phyloP scores from a whole-genome alignment of 2,888 invertebrate genomes.

The Anaspis maculata region DNA sequence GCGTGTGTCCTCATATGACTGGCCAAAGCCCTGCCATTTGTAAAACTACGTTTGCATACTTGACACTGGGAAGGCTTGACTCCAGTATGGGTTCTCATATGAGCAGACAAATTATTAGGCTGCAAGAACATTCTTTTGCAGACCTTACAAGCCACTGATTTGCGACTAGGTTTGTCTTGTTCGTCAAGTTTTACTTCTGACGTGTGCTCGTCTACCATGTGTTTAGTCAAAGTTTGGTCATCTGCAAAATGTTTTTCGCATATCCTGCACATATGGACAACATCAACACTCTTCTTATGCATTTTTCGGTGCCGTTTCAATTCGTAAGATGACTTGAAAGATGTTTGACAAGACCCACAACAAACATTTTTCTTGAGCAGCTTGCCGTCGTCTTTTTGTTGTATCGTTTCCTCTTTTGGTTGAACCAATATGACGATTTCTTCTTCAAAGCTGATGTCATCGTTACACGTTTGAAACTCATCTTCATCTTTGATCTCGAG shows the following conservation, averaged over 20 bases:
- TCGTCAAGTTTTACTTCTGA: no score
- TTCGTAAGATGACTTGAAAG: no score
- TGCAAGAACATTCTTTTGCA: conserved; percentile 27
- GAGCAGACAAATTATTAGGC: conserved; percentile 22
- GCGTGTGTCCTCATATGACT: conserved; percentile 29
- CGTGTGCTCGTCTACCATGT: conserved; percentile 18
- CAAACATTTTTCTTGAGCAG: no score
- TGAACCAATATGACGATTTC: neutral
- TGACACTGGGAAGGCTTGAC: conserved; percentile 24
- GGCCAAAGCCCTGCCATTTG: conserved; percentile 26
- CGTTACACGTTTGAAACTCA: neutral
- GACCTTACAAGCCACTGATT: conserved; percentile 20
- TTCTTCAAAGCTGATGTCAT: neutral
- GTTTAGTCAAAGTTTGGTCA: conserved; percentile 17
- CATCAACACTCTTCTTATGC: no score
- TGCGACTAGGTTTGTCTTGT: conserved; percentile 6
- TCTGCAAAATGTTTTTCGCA: conserved; percentile 16
- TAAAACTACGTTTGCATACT: conserved; percentile 26
- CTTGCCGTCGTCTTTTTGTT: neutral
- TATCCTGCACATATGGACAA: no score
- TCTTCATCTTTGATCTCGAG: neutral
- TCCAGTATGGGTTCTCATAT: conserved; percentile 27
- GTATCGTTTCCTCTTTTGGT: neutral
- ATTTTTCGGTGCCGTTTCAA: no score
- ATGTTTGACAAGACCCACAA: no score